phyloP scores from a whole-genome alignment of 2,888 invertebrate genomes.

The Cataglyphis cursor region DNA sequence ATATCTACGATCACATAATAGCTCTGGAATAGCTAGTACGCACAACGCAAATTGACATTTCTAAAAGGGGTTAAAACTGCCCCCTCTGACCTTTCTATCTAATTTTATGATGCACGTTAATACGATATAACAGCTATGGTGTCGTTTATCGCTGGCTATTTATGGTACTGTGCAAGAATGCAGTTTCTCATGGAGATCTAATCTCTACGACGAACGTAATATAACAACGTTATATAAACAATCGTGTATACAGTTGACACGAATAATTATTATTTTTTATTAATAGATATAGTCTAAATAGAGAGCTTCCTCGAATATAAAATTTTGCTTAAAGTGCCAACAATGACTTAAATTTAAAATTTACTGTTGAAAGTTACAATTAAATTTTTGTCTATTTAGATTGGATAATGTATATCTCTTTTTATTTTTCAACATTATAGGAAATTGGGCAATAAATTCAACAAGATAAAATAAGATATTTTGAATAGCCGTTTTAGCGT shows the following conservation, averaged over 20 bases:
- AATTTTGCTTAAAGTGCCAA: neutral
- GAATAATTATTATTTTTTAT: neutral
- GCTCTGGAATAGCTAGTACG: neutral
- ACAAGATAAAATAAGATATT: neutral
- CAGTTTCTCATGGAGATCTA: conserved; percentile 41
- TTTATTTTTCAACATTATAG: neutral
- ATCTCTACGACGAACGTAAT: conserved; percentile 37
- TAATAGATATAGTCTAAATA: neutral
- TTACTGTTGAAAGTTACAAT: neutral
- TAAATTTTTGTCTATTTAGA: neutral
- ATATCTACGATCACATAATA: neutral
- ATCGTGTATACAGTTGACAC: neutral
- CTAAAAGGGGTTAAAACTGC: conserved; percentile 44
- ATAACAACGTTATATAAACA: conserved; percentile 16
- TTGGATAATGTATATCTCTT: neutral
- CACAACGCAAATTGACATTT: conserved; percentile 46
- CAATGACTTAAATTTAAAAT: neutral
- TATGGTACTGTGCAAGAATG: conserved; percentile 59
- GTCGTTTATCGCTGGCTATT: conserved; percentile 28
- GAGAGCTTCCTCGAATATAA: no score
- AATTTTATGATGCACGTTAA: conserved; percentile 55
- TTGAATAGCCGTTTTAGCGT: neutral
- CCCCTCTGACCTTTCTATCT: conserved; percentile 65
- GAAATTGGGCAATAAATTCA: neutral
- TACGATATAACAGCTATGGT: conserved; percentile 16